These are phyloP conservation scores for Siniperca knerii DNA, from an alignment of 2,113 vertebrate genomes.

Conservation along the genomic window DNA sequence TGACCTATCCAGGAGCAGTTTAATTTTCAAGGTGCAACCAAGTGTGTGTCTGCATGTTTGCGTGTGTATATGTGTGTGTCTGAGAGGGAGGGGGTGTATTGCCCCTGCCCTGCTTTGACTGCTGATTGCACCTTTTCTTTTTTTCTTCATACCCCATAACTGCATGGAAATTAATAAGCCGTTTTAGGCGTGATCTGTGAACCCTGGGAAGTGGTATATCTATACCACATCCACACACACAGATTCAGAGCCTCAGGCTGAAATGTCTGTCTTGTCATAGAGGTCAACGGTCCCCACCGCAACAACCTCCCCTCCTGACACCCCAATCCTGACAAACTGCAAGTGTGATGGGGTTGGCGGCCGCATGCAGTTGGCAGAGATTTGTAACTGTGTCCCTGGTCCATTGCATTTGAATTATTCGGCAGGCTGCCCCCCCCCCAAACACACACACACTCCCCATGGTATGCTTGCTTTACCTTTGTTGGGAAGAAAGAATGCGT, in stretches of 20 bases:
- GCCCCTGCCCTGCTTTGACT: slow-evolving; percentile 49
- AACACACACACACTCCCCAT: not conserved
- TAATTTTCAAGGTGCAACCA: slow-evolving; percentile 73
- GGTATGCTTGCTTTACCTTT: slow-evolving; percentile 85
- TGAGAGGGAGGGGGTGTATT: slow-evolving; percentile 1
- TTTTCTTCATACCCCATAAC: slow-evolving; percentile 75
- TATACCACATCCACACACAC: slow-evolving; percentile 45
- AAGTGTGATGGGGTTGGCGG: slow-evolving; percentile 88
- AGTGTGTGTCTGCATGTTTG: slow-evolving; percentile 17
- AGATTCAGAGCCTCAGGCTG: slow-evolving; percentile 44
- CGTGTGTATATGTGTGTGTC: slow-evolving; percentile 12
- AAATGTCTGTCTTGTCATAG: slow-evolving; percentile 73
- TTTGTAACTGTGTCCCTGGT: slow-evolving; percentile 97
- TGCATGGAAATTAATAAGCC: slow-evolving; percentile 83
- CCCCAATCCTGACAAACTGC: slow-evolving; percentile 93
- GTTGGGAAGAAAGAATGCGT: slow-evolving; percentile 59
- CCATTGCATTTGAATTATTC: slow-evolving; percentile 99
- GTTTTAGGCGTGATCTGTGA: slow-evolving; percentile 81
- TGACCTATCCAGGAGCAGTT: slow-evolving; percentile 61
- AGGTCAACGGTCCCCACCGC: slow-evolving; percentile 66
- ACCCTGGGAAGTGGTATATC: slow-evolving; percentile 71
- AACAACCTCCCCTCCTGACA: slow-evolving; percentile 51
- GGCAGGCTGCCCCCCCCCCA: slow-evolving; percentile 77
- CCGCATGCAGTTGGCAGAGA: slow-evolving; percentile 91
- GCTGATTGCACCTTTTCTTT: slow-evolving; percentile 63